These are phyloP conservation scores for Patiria miniata DNA, from an alignment of 35 echinoderm and acorn worm genomes.

Conservation along the genomic window DNA sequence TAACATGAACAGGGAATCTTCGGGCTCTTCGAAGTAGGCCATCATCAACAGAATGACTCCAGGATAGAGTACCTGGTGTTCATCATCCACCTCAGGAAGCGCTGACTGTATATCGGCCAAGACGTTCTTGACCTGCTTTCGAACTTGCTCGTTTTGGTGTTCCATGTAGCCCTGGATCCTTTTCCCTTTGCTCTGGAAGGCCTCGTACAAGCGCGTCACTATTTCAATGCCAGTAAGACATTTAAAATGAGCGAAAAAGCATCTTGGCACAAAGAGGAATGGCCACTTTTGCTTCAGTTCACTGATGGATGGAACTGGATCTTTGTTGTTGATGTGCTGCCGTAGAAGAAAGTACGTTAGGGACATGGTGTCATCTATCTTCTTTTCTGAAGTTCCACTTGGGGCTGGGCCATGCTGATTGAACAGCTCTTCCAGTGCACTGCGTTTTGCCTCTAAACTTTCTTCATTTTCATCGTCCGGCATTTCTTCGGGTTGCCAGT, in stretches of 20 bases:
- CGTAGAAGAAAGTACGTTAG: background rate
- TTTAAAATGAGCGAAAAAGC: background rate
- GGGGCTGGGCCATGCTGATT: constrained; percentile 15
- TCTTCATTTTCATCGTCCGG: constrained; percentile 15
- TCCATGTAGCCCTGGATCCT: background rate
- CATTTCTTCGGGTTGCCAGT: constrained; percentile 27
- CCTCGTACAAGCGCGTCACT: background rate
- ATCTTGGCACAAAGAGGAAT: background rate
- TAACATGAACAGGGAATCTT: background rate
- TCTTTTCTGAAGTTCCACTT: background rate
- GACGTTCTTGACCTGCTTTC: background rate
- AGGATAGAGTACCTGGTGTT: background rate
- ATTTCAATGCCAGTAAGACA: background rate
- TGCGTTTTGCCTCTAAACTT: background rate
- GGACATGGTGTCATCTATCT: background rate
- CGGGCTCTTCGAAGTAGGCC: constrained; percentile 3
- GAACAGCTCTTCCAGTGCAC: background rate
- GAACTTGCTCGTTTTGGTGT: background rate
- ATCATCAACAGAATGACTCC: constrained; percentile 16
- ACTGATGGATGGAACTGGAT: background rate
- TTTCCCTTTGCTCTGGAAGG: background rate
- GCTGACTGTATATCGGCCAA: background rate
- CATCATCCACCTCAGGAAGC: background rate
- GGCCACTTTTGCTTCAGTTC: background rate
- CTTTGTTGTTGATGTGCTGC: background rate